Conservation (phyloP, 2,888 invertebrate species). For the Drosophila histrio region DNA sequence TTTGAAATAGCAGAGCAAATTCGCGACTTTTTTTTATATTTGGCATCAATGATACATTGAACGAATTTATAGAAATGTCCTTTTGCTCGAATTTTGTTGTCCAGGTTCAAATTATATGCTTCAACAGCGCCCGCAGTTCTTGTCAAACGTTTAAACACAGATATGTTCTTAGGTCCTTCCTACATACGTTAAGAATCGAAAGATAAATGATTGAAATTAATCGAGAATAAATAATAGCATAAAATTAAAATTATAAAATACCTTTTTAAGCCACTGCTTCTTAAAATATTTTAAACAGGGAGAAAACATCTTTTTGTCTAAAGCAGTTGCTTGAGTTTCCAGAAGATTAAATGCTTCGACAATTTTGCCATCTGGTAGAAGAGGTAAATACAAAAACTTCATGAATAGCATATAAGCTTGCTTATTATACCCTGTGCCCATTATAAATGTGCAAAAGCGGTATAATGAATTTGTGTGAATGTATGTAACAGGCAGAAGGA, state of each 20-base stretch:
- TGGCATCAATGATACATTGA: neutral
- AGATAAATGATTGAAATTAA: neutral
- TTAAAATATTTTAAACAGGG: slow-evolving; percentile 2
- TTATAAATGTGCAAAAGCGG: too few species aligned
- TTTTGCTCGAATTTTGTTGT: slow-evolving; percentile 17
- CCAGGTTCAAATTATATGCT: slow-evolving; percentile 13
- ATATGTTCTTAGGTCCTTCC: slow-evolving; percentile 11
- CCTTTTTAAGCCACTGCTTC: slow-evolving; percentile 2
- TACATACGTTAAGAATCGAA: neutral
- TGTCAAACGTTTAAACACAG: slow-evolving; percentile 8
- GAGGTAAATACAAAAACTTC: neutral
- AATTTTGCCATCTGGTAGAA: slow-evolving; percentile 1
- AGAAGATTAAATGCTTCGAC: slow-evolving; percentile 1
- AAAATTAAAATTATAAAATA: too few species aligned
- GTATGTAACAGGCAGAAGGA: too few species aligned
- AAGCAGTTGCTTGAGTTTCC: neutral
- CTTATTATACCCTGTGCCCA: too few species aligned
- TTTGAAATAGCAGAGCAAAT: neutral
- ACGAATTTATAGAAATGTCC: slow-evolving; percentile 21
- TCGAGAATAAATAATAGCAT: neutral
- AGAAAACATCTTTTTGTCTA: neutral
- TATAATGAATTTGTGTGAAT: too few species aligned
- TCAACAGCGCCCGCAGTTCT: slow-evolving; percentile 8
- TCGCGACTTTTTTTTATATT: too few species aligned
- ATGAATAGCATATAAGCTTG: slow-evolving; percentile 1